Evolutionary conservation across 2,888 invertebrate species (phyloP), one percentile per base, ranked within the genome.

Genomic region (Leucophora obtusa): DNA sequence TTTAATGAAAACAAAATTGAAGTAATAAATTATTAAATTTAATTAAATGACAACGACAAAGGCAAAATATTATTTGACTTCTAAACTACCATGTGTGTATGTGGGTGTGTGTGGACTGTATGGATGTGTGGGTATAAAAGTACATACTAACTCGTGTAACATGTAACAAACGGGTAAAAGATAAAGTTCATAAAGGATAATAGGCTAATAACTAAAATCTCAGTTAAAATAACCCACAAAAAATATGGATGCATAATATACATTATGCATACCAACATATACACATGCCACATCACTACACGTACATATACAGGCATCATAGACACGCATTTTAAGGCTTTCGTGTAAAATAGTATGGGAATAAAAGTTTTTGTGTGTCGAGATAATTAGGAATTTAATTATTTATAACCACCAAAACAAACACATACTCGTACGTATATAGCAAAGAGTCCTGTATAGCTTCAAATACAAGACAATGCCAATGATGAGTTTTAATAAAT

Each of bases 11-110:
- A 53, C 59, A 21, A 71, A 79, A 65, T 74, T 73, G 60, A 65
- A 82, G 82, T 83, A 83, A 85, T 87, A 85, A 87, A 87, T 87
- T 86, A 88, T 87, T 88, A 88, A 87, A 88, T 85, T 86, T 87
- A 86, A 87, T 87, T 87, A 87, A 88, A 87, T 85, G 85, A 76
- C 80, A 84, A 84, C 83, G 83, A 84, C 83, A 82, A 58, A 54
- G 54, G 18, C 38, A 54, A n/a, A 65, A 56, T 60, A 65, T 60
- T 56, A 66, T 47, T 28, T 21, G 50, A 43, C 60, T 62, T 14
- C n/a, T 38, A 60, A 54, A 10, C 18, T 14, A 33, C 28, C 7
- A 15, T 33, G 56, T 51, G 17, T 18, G 43, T 47, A 7, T 28
- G 28, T 33, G 28, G 24, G 28, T 56, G 7, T 21, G 7, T 21